Evolutionary conservation across 2,113 vertebrate species (phyloP).

Genomic region (Bubo blakistoni): DNA sequence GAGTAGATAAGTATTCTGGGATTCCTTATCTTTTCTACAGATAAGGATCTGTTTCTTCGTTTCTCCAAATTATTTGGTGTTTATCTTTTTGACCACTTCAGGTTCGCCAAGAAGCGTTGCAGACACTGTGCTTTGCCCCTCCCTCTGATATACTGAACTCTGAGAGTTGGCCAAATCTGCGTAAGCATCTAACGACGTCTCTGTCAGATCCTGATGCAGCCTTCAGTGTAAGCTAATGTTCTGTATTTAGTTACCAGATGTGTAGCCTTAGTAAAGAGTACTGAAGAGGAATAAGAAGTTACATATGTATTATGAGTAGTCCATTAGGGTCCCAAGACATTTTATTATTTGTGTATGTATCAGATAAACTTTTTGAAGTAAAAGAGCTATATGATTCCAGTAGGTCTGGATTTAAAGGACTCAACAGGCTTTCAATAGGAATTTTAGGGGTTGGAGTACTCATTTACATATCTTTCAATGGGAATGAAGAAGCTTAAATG

Average conservation of each 20-base stretch:
- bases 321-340: not conserved
- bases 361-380: not conserved
- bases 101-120: conserved; percentile 89
- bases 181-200: conserved; percentile 77
- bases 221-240: conserved; percentile 81
- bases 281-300: not conserved
- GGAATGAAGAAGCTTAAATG: not conserved
- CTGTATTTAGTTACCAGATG: not conserved
- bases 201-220: conserved; percentile 83
- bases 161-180: conserved; percentile 86
- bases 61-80: not conserved
- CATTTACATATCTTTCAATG: not conserved
- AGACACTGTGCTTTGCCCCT: conserved; percentile 82
- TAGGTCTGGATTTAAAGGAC: not conserved
- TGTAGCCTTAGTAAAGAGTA: not conserved
- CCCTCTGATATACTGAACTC: conserved; percentile 88
- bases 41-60: not conserved
- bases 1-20: not conserved
- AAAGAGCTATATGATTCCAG: not conserved
- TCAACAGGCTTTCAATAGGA: not conserved
- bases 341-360: not conserved
- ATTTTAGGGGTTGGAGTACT: not conserved
- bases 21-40: not conserved
- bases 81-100: conserved; percentile 43
- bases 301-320: not conserved